A percentile compares a stretch with the other conserved stretches of the same genome.
Evolutionary conservation across 2,888 invertebrate species (phyloP).

Genomic region (Eubasilissa splendida): DNA sequence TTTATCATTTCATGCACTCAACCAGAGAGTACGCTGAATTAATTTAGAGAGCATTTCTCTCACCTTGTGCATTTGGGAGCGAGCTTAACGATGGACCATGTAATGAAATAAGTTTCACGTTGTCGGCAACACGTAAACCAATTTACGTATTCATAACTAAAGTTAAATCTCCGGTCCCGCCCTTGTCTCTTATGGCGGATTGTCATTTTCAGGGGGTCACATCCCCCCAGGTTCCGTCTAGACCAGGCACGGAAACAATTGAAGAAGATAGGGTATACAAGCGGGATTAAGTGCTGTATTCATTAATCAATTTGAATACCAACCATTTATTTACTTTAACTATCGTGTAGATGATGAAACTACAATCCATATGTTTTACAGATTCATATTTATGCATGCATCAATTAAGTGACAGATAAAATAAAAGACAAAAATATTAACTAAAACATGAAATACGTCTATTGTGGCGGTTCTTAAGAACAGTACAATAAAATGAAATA

Average conservation of each 20-base stretch:
- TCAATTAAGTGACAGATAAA: too few species aligned
- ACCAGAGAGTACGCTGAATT: constrained; percentile 2
- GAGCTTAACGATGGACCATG: constrained; percentile 24
- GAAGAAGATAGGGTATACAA: not conserved
- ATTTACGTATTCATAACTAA: constrained; percentile 48
- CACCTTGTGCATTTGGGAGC: constrained; percentile 6
- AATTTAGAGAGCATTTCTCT: constrained; percentile 1
- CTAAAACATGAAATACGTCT: too few species aligned
- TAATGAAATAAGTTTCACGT: constrained; percentile 46
- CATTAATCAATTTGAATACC: not conserved
- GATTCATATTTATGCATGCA: too few species aligned
- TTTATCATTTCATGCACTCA: constrained; percentile 27
- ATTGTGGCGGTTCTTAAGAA: too few species aligned
- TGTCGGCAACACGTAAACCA: constrained; percentile 43
- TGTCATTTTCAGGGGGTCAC: constrained; percentile 13
- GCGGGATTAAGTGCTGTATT: constrained; percentile 1
- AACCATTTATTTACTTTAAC: too few species aligned
- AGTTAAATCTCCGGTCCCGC: constrained; percentile 38
- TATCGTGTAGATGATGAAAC: too few species aligned
- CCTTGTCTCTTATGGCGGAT: constrained; percentile 10
- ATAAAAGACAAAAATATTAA: too few species aligned
- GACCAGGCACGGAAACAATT: constrained; percentile 3
- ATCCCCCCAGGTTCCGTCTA: not conserved
- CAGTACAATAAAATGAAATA: too few species aligned
- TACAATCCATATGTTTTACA: too few species aligned